Base-by-base conservation (phyloP, 2,888 invertebrate species). In the Chaitophorus viminalis region DNA sequence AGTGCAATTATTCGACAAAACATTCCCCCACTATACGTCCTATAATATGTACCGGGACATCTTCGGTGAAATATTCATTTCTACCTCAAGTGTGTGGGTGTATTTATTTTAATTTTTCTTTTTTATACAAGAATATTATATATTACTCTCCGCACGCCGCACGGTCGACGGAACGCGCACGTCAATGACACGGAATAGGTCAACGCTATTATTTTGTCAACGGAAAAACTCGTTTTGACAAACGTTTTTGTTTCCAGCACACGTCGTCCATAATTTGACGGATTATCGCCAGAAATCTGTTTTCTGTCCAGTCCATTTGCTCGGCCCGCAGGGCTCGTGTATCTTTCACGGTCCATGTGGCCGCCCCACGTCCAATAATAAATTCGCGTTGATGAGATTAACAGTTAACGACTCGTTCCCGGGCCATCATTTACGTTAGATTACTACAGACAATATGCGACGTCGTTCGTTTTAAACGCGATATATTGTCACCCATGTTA, bases 331-430 rank as follows among this genome's bases (percentile, higher is more conserved):
- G 33, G 6, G 25, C 68, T 85, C 86, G 79, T 81, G 79, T 79
- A 86, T 86, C 86, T 78, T n/a, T 87, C 72, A 87, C 74, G 86
- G 86, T 74, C 36, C 72, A 70, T 36, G 68, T 77, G 68, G 77
- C 68, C 68, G 75, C n/a, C 75, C 8, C 46, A 36, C 76, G 52
- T 36, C 74, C 74, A 21, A 33, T 68, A 68, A 68, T 81, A 81
- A 81, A 81, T 54, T 54, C 72, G 52, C 33, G 33, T 60, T 52
- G 82, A 31, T 31, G 8, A 52, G 52, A 72, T 72, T 72, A 36
- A 72, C 72, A 5, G 72, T 33, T 31, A n/a, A n/a, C 21, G 31
- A 18, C 33, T 6, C 72, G 33, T 9, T 18, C 72, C 8, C 21
- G 11, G 17, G 31, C 8, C 72, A 33, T 72, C 72, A 36, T 72